Conservation (phyloP, 1,140 invertebrate species). For the Heliconius hermathena region DNA sequence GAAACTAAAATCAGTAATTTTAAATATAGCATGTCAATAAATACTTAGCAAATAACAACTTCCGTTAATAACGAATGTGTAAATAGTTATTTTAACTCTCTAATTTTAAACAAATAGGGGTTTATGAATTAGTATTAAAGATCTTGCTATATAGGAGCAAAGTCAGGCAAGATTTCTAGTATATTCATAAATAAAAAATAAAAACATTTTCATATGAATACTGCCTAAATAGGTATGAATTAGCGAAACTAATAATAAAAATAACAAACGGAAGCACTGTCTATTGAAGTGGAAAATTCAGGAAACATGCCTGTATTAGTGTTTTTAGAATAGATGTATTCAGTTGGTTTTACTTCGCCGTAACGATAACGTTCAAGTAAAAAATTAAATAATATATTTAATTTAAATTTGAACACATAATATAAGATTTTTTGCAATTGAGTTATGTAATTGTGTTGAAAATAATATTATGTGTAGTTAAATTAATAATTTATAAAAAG, state of each 20-base stretch:
- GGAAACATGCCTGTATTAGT: constrained; percentile 20
- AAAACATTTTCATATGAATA: neutral
- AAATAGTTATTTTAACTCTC: too few species aligned
- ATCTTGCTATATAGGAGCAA: too few species aligned
- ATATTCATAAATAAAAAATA: neutral
- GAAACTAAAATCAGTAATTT: neutral
- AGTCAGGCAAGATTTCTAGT: too few species aligned
- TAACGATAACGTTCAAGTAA: neutral
- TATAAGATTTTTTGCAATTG: neutral
- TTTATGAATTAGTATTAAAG: too few species aligned
- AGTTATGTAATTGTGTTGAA: neutral
- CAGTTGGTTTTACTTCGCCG: neutral
- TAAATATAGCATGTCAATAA: neutral
- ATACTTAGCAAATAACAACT: neutral
- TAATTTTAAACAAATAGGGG: too few species aligned
- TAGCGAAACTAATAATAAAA: constrained; percentile 25
- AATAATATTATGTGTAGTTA: neutral
- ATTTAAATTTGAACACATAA: neutral
- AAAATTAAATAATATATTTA: neutral
- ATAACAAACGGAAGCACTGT: constrained; percentile 26
- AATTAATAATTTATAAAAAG: neutral
- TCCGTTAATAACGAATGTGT: neutral
- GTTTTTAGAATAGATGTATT: neutral
- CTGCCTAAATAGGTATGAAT: constrained; percentile 7
- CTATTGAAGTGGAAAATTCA: constrained; percentile 30